Evolutionary conservation across 1,140 invertebrate species (phyloP).

Genomic region (Drosophila micromelanica): DNA sequence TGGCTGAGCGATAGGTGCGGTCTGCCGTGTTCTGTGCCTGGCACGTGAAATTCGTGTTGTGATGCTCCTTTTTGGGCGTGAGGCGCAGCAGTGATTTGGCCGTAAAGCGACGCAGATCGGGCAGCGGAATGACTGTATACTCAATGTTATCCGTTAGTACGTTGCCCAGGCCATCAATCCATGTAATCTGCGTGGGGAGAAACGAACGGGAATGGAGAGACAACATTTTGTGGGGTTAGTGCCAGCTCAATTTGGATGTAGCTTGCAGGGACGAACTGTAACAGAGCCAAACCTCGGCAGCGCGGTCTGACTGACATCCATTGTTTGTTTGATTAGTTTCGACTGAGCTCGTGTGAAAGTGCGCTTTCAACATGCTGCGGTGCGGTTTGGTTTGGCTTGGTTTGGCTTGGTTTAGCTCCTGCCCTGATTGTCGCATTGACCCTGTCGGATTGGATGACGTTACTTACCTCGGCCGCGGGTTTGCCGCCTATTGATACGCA

Average conservation of each 20-base stretch:
- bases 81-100: constrained; percentile 90
- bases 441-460: too few species aligned
- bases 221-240: constrained; percentile 6
- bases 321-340: constrained; percentile 54
- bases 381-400: constrained; percentile 31
- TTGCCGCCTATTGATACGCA: constrained; percentile 91
- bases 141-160: constrained; percentile 88
- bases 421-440: background rate
- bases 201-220: background rate
- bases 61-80: constrained; percentile 90
- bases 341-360: constrained; percentile 17
- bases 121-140: constrained; percentile 86
- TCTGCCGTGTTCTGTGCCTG: constrained; percentile 90
- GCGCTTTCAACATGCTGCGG: constrained; percentile 40
- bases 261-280: background rate
- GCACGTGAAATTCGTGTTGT: constrained; percentile 92
- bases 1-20: constrained; percentile 88
- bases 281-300: background rate
- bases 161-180: constrained; percentile 90
- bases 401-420: constrained; percentile 24
- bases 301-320: constrained; percentile 16
- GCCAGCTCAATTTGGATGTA: constrained; percentile 4
- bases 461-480: constrained; percentile 90
- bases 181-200: constrained; percentile 87
- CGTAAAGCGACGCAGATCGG: constrained; percentile 88